phyloP scores from a whole-genome alignment of 2,888 invertebrate genomes.

The Pterostichus madidus region DNA sequence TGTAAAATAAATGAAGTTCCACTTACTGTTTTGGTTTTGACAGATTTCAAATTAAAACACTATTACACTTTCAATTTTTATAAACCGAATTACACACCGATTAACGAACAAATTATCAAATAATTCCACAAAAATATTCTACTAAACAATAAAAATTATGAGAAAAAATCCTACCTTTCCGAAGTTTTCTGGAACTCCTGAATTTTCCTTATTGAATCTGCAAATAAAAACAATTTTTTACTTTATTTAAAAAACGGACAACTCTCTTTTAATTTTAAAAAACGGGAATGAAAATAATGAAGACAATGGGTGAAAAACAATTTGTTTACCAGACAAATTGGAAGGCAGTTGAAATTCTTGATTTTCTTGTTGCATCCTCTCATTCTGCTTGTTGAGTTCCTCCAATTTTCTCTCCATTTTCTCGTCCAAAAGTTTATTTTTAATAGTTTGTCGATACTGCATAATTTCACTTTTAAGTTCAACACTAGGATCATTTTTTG shows the following conservation, averaged over 20 bases:
- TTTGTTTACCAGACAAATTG: slow-evolving; percentile 9
- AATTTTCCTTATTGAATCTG: slow-evolving; percentile 11
- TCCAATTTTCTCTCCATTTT: slow-evolving; percentile 55
- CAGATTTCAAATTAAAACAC: not conserved
- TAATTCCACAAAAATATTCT: not conserved
- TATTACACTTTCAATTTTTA: slow-evolving; percentile 7
- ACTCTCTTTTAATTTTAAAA: too few relatives aligned
- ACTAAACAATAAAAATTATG: not conserved
- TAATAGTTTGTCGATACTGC: slow-evolving; percentile 51
- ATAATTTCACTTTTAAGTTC: slow-evolving; percentile 60
- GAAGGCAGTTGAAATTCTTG: not conserved
- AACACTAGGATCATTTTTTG: slow-evolving; percentile 23
- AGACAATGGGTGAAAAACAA: not conserved
- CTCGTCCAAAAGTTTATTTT: slow-evolving; percentile 48
- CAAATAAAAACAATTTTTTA: slow-evolving; percentile 30
- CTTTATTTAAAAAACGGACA: too few relatives aligned
- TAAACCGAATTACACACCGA: not conserved
- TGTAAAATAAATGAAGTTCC: not conserved
- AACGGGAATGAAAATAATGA: too few relatives aligned
- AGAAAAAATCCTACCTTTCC: slow-evolving; percentile 50
- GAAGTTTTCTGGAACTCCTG: not conserved
- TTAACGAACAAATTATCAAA: not conserved
- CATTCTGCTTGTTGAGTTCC: not conserved
- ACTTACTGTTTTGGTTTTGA: slow-evolving; percentile 29
- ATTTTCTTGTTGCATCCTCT: not conserved